Evolutionary conservation across 1,140 invertebrate species (phyloP), one percentile per base, ranked within the genome.

Genomic region (Drosophila ohnishii): DNA sequence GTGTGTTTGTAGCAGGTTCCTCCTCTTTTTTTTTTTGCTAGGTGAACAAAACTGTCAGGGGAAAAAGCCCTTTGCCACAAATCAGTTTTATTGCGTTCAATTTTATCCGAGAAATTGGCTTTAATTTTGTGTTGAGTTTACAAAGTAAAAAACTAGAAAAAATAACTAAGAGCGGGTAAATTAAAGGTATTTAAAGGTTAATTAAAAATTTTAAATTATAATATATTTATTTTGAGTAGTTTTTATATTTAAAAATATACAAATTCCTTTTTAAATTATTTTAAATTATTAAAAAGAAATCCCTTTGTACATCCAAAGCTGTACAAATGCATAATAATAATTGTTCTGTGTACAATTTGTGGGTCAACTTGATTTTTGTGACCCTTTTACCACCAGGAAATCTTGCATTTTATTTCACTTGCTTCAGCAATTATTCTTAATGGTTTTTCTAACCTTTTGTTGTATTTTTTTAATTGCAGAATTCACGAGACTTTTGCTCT

Each of bases 401-500:
- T 53, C 7, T 5, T 13, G 11, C 13, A 9, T 22, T 22, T 35
- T 37, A 53, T 37, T 14, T 22, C 32, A 14, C 51, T 53, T 13
- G 13, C 51, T 6, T 11, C 11, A 14, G 35, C 37, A 63, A 40
- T 74, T 64, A 28, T 16, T 42, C 32, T 74, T 69, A 65, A 58
- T 62, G 28, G 9, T 35, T 51, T 35, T 28, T 59, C 8, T 53
- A 53, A 53, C 32, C 51, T 22, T 48, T 45, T 25, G 37, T 66
- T 65, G 55, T 44, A 55, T 40, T 30, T 69, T 75, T 93, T 92
- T 76, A 92, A 85, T 93, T 93, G 58, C 93, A 95, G 94, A 94
- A 91, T 95, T 95, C 79, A 94, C 94, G 76, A 94, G 94, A 92
- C 93, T 94, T 92, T 90, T 94, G 86, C 90, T 94, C 90, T 94